Evolutionary conservation across 2,113 vertebrate species (phyloP).

Genomic region (Mobula hypostoma): DNA sequence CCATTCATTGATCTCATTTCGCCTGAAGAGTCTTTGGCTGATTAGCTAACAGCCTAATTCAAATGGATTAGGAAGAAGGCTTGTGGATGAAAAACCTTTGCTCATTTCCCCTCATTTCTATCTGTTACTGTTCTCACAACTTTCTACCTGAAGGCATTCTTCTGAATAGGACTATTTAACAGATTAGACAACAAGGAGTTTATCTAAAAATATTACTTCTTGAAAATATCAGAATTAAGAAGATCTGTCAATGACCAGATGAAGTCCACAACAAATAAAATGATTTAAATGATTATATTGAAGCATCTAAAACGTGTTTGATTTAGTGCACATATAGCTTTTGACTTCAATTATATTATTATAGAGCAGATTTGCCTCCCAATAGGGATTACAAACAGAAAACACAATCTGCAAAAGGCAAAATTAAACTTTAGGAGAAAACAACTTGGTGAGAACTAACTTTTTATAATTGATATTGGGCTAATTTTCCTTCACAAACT

Average conservation of each 20-base stretch:
- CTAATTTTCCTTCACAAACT: not conserved
- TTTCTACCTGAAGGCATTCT: not conserved
- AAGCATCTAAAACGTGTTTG: not conserved
- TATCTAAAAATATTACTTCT: not conserved
- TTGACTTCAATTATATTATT: not conserved
- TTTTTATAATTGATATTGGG: not conserved
- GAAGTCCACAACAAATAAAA: not conserved
- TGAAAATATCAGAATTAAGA: not conserved
- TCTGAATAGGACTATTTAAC: not conserved
- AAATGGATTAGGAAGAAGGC: conserved; percentile 23
- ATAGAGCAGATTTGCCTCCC: not conserved
- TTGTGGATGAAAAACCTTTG: conserved; percentile 20
- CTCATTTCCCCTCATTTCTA: not conserved
- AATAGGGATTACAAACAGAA: not conserved
- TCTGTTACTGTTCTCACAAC: not conserved
- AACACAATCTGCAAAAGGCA: not conserved
- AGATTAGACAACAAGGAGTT: not conserved
- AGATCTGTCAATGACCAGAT: not conserved
- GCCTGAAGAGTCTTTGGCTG: conserved; percentile 10
- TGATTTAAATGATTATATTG: not conserved
- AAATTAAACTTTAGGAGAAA: not conserved
- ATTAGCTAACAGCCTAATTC: conserved; percentile 24
- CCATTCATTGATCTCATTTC: conserved; percentile 27
- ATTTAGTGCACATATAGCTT: not conserved
- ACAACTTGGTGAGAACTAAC: not conserved